These are phyloP conservation scores for Cinclus mexicanus DNA, from an alignment of 2,113 vertebrate genomes.

Conservation along the genomic window DNA sequence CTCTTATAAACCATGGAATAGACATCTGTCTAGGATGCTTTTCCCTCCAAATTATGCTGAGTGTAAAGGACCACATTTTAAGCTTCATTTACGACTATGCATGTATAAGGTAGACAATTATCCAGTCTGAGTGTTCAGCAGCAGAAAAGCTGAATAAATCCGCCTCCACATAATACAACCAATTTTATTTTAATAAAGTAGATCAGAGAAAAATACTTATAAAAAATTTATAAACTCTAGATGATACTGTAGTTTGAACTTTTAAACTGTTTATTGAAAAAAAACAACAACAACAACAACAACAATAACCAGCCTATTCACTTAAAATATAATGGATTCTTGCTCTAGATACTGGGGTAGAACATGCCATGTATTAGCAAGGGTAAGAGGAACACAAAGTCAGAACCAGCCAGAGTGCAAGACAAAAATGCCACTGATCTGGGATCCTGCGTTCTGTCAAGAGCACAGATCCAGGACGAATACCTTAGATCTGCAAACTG, in stretches of 20 bases:
- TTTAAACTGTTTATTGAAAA: neutral
- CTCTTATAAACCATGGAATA: conserved; percentile 67
- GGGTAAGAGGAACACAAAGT: neutral
- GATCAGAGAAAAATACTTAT: neutral
- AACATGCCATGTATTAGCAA: neutral
- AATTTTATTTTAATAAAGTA: conserved; percentile 1
- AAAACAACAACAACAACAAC: no score
- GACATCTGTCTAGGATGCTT: conserved; percentile 72
- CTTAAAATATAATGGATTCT: neutral
- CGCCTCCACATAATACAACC: neutral
- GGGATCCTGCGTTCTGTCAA: neutral
- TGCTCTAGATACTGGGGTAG: neutral
- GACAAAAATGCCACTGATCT: neutral
- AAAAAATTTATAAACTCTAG: neutral
- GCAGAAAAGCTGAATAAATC: conserved; percentile 25
- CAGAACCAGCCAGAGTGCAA: neutral
- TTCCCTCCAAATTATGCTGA: conserved; percentile 62
- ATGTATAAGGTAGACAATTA: conserved; percentile 46
- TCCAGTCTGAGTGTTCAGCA: neutral
- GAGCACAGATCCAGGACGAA: neutral
- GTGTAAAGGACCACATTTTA: conserved; percentile 53
- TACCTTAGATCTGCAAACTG: neutral
- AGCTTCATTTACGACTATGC: conserved; percentile 52
- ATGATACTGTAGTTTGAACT: neutral
- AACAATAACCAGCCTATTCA: neutral